phyloP scores from a whole-genome alignment of 2,888 invertebrate genomes.

The Apomyelois bistriatella region DNA sequence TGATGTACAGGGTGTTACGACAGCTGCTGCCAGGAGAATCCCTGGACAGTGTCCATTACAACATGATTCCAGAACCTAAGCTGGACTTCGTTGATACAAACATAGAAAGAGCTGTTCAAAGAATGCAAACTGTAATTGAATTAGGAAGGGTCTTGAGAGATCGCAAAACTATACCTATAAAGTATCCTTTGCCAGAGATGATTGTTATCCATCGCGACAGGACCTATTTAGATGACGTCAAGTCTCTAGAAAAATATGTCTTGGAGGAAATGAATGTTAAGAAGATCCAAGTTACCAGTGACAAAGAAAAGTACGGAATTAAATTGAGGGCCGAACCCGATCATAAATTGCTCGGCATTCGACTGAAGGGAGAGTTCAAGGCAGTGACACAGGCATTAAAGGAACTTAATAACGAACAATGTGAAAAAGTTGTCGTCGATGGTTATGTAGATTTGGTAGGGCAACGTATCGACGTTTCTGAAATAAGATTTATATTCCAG shows the following conservation, averaged over 20 bases:
- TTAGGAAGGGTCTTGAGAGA: constrained; percentile 95
- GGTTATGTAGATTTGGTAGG: constrained; percentile 88
- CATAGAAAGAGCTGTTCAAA: constrained; percentile 93
- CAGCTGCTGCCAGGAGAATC: constrained; percentile 79
- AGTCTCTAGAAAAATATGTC: constrained; percentile 90
- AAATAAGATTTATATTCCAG: constrained; percentile 91
- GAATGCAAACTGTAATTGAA: constrained; percentile 98
- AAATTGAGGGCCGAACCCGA: constrained; percentile 96
- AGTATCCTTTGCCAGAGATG: constrained; percentile 97
- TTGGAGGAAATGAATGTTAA: constrained; percentile 96
- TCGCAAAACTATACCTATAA: constrained; percentile 94
- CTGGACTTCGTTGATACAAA: constrained; percentile 86
- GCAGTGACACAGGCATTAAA: constrained; percentile 90
- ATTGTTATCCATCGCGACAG: constrained; percentile 95
- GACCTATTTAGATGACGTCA: constrained; percentile 87
- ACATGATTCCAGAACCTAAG: constrained; percentile 91
- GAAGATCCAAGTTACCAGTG: constrained; percentile 89
- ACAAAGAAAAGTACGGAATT: constrained; percentile 96
- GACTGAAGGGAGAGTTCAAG: constrained; percentile 95
- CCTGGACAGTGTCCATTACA: constrained; percentile 92
- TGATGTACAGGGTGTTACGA: constrained; percentile 94
- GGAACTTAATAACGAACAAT: constrained; percentile 86
- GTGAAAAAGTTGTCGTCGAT: constrained; percentile 85
- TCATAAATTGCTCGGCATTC: constrained; percentile 92
- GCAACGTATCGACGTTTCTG: constrained; percentile 87